Conservation (phyloP, 2,113 vertebrate species). For the Plecturocebus donacophilus region DNA sequence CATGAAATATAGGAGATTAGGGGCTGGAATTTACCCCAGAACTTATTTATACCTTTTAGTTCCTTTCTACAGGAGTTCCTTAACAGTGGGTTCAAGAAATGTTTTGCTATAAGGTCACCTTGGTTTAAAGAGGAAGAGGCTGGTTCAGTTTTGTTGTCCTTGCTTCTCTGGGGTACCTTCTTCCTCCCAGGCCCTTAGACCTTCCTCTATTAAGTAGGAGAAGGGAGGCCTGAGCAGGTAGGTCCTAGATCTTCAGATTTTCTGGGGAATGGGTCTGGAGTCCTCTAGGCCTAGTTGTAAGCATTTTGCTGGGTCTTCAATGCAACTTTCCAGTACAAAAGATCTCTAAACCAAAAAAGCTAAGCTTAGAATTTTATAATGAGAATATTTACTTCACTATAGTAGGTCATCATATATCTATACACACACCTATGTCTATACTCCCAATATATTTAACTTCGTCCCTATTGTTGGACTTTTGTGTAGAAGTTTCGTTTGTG, state of each 20-base stretch:
- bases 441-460: background rate
- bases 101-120: background rate
- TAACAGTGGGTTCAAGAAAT: background rate
- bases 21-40: background rate
- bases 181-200: background rate
- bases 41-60: background rate
- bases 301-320: background rate
- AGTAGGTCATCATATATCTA: background rate
- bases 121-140: background rate
- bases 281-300: background rate
- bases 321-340: background rate
- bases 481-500: background rate
- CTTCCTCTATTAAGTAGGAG: background rate
- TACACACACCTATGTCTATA: background rate
- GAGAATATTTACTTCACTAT: background rate
- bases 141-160: background rate
- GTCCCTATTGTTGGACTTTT: background rate
- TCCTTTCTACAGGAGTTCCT: background rate
- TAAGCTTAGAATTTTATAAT: background rate
- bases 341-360: background rate
- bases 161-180: background rate
- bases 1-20: background rate
- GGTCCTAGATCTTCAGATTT: background rate
- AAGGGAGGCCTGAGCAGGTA: background rate
- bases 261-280: background rate